These are phyloP conservation scores for Columba guinea DNA, from an alignment of 2,797 vertebrate genomes.

Conservation along the genomic window DNA sequence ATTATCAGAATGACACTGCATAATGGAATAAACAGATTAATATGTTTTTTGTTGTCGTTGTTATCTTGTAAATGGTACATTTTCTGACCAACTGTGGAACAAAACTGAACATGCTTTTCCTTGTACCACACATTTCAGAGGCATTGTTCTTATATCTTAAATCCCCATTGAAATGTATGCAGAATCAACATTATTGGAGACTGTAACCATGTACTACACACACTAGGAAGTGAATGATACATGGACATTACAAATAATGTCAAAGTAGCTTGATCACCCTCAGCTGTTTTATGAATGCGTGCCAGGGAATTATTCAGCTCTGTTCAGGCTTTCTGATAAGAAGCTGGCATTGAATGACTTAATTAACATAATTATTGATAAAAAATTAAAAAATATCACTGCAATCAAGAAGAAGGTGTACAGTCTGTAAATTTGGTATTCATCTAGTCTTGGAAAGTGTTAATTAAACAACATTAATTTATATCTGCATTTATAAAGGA, in stretches of 20 bases:
- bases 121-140: not conserved
- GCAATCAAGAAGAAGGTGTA: slow-evolving; percentile 68
- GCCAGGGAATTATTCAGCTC: slow-evolving; percentile 49
- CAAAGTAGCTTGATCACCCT: not conserved
- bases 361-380: slow-evolving; percentile 78
- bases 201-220: not conserved
- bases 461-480: slow-evolving; percentile 68
- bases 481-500: not conserved
- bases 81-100: not conserved
- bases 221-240: not conserved
- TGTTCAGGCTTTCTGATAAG: slow-evolving; percentile 47
- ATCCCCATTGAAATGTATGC: not conserved
- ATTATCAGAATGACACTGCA: slow-evolving; percentile 1
- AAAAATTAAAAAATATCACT: slow-evolving; percentile 73
- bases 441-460: slow-evolving; percentile 61
- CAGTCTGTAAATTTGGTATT: slow-evolving; percentile 64
- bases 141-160: not conserved
- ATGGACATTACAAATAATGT: not conserved
- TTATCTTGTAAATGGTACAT: not conserved
- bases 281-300: slow-evolving; percentile 21
- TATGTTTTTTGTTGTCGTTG: not conserved
- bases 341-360: slow-evolving; percentile 61
- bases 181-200: not conserved
- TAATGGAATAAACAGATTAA: slow-evolving; percentile 23
- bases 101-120: not conserved